Base-by-base conservation (phyloP, 2,113 vertebrate species). In the Theropithecus gelada region DNA sequence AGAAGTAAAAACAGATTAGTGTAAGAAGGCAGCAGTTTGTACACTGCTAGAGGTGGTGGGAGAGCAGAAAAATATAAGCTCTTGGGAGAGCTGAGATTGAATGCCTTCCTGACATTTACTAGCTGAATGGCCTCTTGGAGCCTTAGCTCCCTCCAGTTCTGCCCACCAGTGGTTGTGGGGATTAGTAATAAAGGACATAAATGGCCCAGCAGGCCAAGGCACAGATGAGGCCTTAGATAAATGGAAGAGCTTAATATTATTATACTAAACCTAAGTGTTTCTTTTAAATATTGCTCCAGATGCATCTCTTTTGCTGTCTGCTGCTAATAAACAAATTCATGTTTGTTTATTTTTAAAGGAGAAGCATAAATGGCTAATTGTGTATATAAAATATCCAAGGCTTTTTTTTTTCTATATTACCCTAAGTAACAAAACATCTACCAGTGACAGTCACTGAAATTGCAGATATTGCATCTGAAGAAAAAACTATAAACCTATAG, bases 301-400 rank as follows among this genome's bases (percentile, higher is more conserved):
- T 52, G 35, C 52, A 96, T 84, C 40, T 85, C 40, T 81, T 85
- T 72, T n/a, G 12, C 66, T 8, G 32, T 89, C 73, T 79, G 88
- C n/a, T 95, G 16, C 86, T 95, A 88, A 94, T 93, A 66, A 57
- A 90, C 25, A 12, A 96, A 94, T 90, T 88, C 72, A 25, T 91
- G 70, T 48, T 94, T 73, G 25, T 14, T 66, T 96, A 91, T 81
- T 90, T 93, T 93, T 80, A 97, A 97, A 88, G 59, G 45, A 78
- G 12, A 72, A 85, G 23, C 48, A 88, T 11, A 83, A 82, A 79
- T 84, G 57, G 11, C 32, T 88, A 25, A 73, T 30, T 79, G 16
- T 85, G 6, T 61, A 72, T 43, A 90, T 35, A 96, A 92, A 88
- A 64, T 59, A 84, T 13, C 3, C 4, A 80, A 76, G 35, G n/a